Base-by-base conservation (phyloP, 2,113 vertebrate genomes). In the Synodontis membranacea region DNA sequence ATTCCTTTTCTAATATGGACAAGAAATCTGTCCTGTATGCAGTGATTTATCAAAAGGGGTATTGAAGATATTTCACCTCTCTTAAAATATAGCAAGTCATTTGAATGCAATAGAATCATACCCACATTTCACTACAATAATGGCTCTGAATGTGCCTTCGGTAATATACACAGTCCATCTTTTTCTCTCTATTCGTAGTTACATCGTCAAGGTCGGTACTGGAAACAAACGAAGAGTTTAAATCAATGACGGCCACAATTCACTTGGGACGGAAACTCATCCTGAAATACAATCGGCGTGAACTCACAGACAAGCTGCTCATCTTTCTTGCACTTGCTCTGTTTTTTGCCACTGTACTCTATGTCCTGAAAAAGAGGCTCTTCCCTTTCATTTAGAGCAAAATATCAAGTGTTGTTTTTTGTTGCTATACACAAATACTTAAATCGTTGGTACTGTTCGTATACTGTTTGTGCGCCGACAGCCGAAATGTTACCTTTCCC, bases 301-400 rank as follows among this genome's bases (percentile, higher is more conserved):
- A 99, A 85, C 95, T 99, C 89, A 99, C 98, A 0, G 98, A 99
- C 91, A 99, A 99, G 68, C 96, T 99, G 90, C 97, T 99, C 28
- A 98, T 99, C 92, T 98, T 99, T 88, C 95, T 99, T 0, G 97
- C 97, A 0, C 88, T 99, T 12, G 98, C 98, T 21, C 95, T 99
- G 2, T 99, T 99, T 90, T 93, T 98, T 44, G 97, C 97, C 82
- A 99, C 98, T 0, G 97, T 99, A 25, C 95, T 99, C 82, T 99
- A 99, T 89, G 98, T 99, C 88, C 91, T 99, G 28, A 99, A 99
- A 90, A 99, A 99, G 93, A 96, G 97, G 89, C 96, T 99, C 2
- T 98, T 98, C 85, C 97, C 97, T 0, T 99, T 99, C 91, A 88
- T 98, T 72, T 98, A 75, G 12, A 15, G 25, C 11, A 15, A 46